Evolutionary conservation across 2,113 vertebrate species (phyloP), one percentile per base, ranked within the genome.

Genomic region (Bufo bufo): DNA sequence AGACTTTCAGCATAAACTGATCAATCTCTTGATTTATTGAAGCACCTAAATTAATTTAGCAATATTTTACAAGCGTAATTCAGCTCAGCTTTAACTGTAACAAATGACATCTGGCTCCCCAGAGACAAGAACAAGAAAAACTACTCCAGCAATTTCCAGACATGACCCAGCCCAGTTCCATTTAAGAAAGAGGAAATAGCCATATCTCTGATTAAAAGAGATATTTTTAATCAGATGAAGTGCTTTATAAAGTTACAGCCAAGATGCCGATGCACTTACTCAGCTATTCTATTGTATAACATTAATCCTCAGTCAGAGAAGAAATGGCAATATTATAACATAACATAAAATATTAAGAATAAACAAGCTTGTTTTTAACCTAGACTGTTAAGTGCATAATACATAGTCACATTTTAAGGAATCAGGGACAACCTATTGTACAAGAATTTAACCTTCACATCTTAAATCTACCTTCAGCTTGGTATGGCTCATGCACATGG

Each of bases 181-280:
- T 94, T 94, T 94, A 91, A 92, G 90, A 92, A 91, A 93, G 69
- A 90, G 93, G 93, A 94, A 94, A 94, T 92, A 91, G 93, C 92
- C 92, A 92, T 92, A 92, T 94, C 91, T 92, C 91, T 94, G 93
- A 94, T 94, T 94, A 94, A 94, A 93, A 92, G 92, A 82, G 92
- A 91, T 92, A 90, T 91, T 92, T 33, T 94, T 94, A 94, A 94
- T 94, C 93, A 94, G 92, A 92, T 91, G 92, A 93, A 94, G 94
- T 94, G 93, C 94, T 91, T 93, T 85, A 88, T 91, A 91, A 92
- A 91, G 85, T n/a, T 49, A 90, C 87, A 92, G 93, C 93, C 93
- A 94, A 94, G 92, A 94, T 93, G 92, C 94, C 92, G 90, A 91
- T 92, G 92, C 90, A 92, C 92, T 92, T 91, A 92, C 91, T 91